Evolutionary conservation across 2,888 invertebrate species (phyloP).

Genomic region (Drosophila anceps): DNA sequence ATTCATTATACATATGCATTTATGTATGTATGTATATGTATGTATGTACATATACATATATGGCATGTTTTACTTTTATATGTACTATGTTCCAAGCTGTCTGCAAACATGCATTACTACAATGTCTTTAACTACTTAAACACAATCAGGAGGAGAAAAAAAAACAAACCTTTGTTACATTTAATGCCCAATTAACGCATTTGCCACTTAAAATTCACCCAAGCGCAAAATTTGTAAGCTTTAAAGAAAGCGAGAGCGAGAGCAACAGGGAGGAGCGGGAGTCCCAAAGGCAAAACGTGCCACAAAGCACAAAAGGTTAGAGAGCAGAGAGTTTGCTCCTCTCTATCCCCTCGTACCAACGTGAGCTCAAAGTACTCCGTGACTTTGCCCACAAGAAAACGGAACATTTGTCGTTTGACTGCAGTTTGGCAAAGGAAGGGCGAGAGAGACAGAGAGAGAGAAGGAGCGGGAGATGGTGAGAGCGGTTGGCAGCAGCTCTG

Average conservation of each 20-base stretch:
- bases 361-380: slow-evolving; percentile 9
- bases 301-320: slow-evolving; percentile 63
- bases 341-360: neutral
- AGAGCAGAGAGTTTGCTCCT: slow-evolving; percentile 20
- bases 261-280: neutral
- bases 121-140: neutral
- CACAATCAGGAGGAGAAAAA: slow-evolving; percentile 7
- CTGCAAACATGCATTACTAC: neutral
- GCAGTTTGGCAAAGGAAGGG: slow-evolving; percentile 37
- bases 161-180: slow-evolving; percentile 47
- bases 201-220: slow-evolving; percentile 68
- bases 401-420: slow-evolving; percentile 68
- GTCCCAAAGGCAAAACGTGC: slow-evolving; percentile 57
- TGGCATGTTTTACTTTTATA: neutral
- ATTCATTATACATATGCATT: too few species aligned
- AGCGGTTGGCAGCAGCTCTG: slow-evolving; percentile 10
- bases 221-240: slow-evolving; percentile 65
- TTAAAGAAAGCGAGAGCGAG: slow-evolving; percentile 28
- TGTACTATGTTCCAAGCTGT: neutral
- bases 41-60: neutral
- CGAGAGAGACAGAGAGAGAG: neutral
- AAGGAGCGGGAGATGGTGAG: neutral
- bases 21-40: too few species aligned
- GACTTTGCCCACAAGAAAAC: slow-evolving; percentile 40
- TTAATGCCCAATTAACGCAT: slow-evolving; percentile 79